Evolutionary conservation across 92 coral and sea anemone genomes (phyloP).

Genomic region (Micromussa lordhowensis): DNA sequence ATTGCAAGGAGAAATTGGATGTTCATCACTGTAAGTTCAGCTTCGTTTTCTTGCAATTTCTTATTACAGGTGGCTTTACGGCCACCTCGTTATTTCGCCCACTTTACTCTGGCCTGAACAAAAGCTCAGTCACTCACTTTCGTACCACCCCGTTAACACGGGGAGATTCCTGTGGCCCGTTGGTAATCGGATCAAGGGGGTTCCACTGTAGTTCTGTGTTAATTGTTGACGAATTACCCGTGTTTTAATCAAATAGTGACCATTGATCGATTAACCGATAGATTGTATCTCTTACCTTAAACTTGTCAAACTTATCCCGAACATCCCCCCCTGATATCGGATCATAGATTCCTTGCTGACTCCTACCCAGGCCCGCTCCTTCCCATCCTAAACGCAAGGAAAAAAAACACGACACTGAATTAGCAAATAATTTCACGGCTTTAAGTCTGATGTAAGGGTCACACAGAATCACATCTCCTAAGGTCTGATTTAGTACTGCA

Average conservation of each 20-base stretch:
- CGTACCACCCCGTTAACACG: too few species aligned
- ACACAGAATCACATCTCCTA: background rate
- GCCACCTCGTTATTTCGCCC: too few species aligned
- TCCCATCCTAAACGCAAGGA: constrained; percentile 81
- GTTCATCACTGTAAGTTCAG: background rate
- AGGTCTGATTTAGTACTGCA: background rate
- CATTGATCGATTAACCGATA: background rate
- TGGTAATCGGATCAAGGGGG: too few species aligned
- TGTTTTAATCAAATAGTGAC: too few species aligned
- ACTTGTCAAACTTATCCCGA: constrained; percentile 89
- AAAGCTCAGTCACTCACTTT: too few species aligned
- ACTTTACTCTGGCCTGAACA: too few species aligned
- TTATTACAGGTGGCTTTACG: too few species aligned
- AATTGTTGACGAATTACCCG: too few species aligned
- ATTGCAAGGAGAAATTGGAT: background rate
- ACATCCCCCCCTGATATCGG: constrained; percentile 95
- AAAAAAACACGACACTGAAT: background rate
- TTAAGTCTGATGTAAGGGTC: background rate
- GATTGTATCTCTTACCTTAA: constrained; percentile 75
- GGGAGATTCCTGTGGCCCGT: too few species aligned
- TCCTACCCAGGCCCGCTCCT: constrained; percentile 96
- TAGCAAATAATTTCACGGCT: background rate
- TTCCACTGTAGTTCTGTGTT: too few species aligned
- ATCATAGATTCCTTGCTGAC: constrained; percentile 92
- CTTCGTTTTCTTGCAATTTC: too few species aligned